phyloP scores from a whole-genome alignment of 2,888 invertebrate genomes.

The Smittia aterrima region DNA sequence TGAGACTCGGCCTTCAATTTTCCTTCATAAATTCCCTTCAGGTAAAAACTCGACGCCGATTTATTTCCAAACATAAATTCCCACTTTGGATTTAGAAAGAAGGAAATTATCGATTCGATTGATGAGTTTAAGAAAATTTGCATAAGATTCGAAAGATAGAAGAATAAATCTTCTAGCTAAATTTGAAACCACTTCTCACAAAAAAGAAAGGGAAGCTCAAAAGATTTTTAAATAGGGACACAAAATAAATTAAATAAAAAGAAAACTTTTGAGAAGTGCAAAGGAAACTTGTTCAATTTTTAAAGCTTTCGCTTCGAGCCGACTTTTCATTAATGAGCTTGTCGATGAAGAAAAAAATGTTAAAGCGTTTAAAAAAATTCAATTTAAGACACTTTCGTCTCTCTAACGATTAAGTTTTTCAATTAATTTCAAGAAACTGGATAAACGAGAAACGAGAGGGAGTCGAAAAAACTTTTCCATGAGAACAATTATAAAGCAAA shows the following conservation, averaged over 20 bases:
- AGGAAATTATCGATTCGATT: not conserved
- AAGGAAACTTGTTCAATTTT: too few relatives aligned
- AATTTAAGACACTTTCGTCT: conserved; percentile 21
- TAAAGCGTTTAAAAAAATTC: conserved; percentile 1
- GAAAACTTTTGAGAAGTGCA: too few relatives aligned
- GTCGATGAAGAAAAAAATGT: not conserved
- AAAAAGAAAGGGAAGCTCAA: too few relatives aligned
- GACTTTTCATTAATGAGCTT: not conserved
- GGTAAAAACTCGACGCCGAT: too few relatives aligned
- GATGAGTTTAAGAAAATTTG: not conserved
- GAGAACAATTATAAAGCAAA: conserved; percentile 25
- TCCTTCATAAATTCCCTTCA: too few relatives aligned
- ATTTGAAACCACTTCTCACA: too few relatives aligned
- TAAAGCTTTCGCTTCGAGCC: too few relatives aligned
- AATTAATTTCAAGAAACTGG: conserved; percentile 13
- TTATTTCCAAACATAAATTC: not conserved
- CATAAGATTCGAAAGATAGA: too few relatives aligned
- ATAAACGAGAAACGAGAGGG: not conserved
- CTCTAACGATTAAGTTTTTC: conserved; percentile 26
- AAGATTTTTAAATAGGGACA: too few relatives aligned
- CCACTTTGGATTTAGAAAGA: not conserved
- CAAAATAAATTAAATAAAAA: too few relatives aligned
- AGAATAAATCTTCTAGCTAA: too few relatives aligned
- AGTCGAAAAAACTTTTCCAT: not conserved
- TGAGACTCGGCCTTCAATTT: too few relatives aligned